Base-by-base conservation (phyloP, 2,888 invertebrate species). In the Ferrisia virgata region DNA sequence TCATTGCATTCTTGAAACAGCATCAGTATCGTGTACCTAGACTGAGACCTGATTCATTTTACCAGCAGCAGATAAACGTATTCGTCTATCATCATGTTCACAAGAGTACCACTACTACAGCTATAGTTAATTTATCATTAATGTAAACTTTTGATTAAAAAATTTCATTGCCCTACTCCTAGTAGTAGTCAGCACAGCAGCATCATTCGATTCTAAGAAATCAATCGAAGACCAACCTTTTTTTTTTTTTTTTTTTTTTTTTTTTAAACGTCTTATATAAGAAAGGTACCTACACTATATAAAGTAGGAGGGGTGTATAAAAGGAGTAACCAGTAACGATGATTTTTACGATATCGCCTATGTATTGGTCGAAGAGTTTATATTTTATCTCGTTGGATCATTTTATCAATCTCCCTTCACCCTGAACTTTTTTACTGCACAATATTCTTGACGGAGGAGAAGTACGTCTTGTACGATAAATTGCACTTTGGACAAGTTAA, bases 91-190 rank as follows among this genome's bases (percentile, higher is more conserved):
- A 22, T 58, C 58, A n/a, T n/a, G n/a, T n/a, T n/a, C n/a, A n/a
- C n/a, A n/a, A n/a, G n/a, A n/a, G n/a, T n/a, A n/a, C n/a, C n/a
- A n/a, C 13, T 79, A 79, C 31, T 31, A 33, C 58, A 5, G 81
- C 33, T n/a, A 33, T 36, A 43, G 11, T 83, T 82, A 82, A 82
- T 82, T 82, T 82, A 82, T 83, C 76, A 72, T 47, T 83, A 83
- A 83, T 83, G 31, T 83, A 83, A 83, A 43, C 83, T 72, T 83
- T 83, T 83, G 69, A 83, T 83, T 83, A 83, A 79, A 83, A 28
- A 58, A 36, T 81, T 81, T 81, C 81, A 81, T 81, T 81, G 81
- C 81, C 81, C 81, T 81, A 81, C 81, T 81, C 58, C n/a, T n/a
- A n/a, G n/a, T n/a, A n/a, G n/a, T n/a, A n/a, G n/a, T n/a, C n/a